phyloP scores from a whole-genome alignment of 2,888 invertebrate species.

The Drosophila pseudotakahashii region DNA sequence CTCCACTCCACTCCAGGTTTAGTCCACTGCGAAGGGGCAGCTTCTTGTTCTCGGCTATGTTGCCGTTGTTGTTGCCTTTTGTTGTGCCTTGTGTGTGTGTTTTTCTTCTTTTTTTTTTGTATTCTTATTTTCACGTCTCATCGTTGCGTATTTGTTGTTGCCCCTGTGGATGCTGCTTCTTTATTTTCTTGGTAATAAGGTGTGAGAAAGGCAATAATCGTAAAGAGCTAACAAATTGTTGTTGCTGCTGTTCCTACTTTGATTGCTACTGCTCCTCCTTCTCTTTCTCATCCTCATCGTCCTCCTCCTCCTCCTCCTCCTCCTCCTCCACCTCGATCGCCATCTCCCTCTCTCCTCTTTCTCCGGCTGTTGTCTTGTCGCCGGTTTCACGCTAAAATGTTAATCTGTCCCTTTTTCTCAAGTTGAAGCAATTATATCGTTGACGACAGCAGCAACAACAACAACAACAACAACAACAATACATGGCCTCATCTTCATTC shows the following conservation, averaged over 20 bases:
- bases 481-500: slow-evolving; percentile 44
- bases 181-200: slow-evolving; percentile 82
- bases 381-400: slow-evolving; percentile 73
- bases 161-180: slow-evolving; percentile 52
- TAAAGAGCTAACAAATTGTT: slow-evolving; percentile 81
- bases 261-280: slow-evolving; percentile 20
- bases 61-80: slow-evolving; percentile 38
- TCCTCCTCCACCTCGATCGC: background rate
- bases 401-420: slow-evolving; percentile 68
- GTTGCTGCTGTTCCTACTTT: slow-evolving; percentile 38
- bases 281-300: background rate
- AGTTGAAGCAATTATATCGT: slow-evolving; percentile 54
- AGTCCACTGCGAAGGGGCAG: slow-evolving; percentile 22
- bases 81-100: slow-evolving; percentile 40
- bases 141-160: slow-evolving; percentile 55
- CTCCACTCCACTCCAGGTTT: slow-evolving; percentile 1
- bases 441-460: slow-evolving; percentile 34
- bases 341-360: background rate
- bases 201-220: slow-evolving; percentile 82
- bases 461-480: slow-evolving; percentile 27
- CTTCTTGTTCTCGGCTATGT: slow-evolving; percentile 41
- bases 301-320: background rate
- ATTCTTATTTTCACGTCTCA: slow-evolving; percentile 65
- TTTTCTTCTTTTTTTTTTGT: slow-evolving; percentile 22
- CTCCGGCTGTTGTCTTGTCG: slow-evolving; percentile 32